phyloP scores from a whole-genome alignment of 2,113 vertebrate genomes.

The Notiomystis cincta region DNA sequence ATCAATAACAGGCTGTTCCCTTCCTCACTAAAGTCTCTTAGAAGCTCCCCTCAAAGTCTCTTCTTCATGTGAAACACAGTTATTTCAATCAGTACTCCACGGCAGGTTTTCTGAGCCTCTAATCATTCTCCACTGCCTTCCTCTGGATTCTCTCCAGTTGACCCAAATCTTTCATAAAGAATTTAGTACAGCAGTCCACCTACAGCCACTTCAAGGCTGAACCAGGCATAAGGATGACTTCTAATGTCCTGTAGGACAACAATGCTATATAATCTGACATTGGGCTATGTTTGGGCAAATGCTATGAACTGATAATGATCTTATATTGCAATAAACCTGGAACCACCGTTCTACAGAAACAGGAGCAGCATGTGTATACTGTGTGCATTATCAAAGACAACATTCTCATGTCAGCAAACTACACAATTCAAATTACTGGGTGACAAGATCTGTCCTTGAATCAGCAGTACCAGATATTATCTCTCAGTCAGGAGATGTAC shows the following conservation, averaged over 20 bases:
- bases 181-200: background rate
- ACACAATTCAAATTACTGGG: background rate
- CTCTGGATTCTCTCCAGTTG: background rate
- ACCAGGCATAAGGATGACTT: background rate
- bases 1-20: background rate
- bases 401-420: background rate
- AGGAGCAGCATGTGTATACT: background rate
- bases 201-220: background rate
- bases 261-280: background rate
- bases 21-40: background rate
- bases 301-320: background rate
- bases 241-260: background rate
- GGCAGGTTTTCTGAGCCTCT: background rate
- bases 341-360: background rate
- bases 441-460: background rate
- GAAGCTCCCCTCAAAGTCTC: background rate
- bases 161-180: slow-evolving; percentile 17
- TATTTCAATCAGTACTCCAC: background rate
- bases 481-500: background rate
- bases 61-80: background rate
- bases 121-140: background rate
- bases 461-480: background rate
- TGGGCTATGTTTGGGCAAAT: background rate
- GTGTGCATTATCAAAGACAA: background rate
- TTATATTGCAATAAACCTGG: background rate